Base-by-base conservation (phyloP, 1,140 invertebrate genomes). In the Oreohelix idahoensis region DNA sequence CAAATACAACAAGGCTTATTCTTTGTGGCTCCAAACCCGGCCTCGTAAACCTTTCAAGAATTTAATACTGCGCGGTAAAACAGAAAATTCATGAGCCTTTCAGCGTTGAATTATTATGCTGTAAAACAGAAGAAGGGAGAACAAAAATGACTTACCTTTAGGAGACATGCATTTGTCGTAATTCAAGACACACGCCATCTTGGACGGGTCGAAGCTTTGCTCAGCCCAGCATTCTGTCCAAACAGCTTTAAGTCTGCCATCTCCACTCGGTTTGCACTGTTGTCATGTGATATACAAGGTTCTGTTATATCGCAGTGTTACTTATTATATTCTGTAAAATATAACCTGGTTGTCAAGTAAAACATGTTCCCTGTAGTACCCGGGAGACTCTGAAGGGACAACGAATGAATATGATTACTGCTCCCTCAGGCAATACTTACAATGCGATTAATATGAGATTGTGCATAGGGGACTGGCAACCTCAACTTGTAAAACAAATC, bases 141-240 rank as follows among this genome's bases (percentile, higher is more conserved):
- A 15, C 13, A 15, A 29, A 11, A 49, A 10, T n/a, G 29, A 32
- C 70, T 81, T 53, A 84, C 83, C 83, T 58, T 71, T 32, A 0
- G 79, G 73, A 0, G 71, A 0, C 20, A 39, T 39, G 58, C 83
- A 84, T 5, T 63, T 79, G 20, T 70, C 38, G 73, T 77, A 81
- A 13, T n/a, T n/a, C n/a, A 36, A 35, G 5, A 81, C 78, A 78
- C 83, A 84, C 8, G 35, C 49, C 0, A 20, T 63, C 10, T 29
- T 29, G 11, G 15, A 32, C 8, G 69, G 83, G 74, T 84, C 58
- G 42, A 73, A 84, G 36, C 20, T 15, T 11, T 38, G 35, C 0
- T 79, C 83, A 0, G 5, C 29, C 29, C 38, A n/a, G 39, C 83
- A 84, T 13, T n/a, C 20, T 0, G 39, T 42, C 83, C 83, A 84